phyloP scores from a whole-genome alignment of 2,797 vertebrate genomes.

The Rhinella marina region DNA sequence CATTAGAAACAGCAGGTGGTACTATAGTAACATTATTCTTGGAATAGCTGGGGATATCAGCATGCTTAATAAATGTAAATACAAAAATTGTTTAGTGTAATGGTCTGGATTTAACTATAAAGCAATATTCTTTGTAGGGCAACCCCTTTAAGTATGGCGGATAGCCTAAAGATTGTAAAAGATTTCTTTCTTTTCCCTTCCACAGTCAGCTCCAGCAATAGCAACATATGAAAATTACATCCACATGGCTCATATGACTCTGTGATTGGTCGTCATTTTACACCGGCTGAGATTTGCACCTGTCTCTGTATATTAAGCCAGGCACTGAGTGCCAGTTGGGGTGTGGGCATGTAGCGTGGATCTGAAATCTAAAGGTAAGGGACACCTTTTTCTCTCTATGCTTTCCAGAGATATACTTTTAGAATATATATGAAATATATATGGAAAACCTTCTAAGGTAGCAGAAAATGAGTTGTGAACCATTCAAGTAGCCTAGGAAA shows the following conservation, averaged over 20 bases:
- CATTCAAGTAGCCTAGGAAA: background rate
- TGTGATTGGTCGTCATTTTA: constrained; percentile 53
- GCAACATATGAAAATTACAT: constrained; percentile 41
- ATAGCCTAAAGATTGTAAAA: background rate
- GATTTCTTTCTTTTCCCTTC: background rate
- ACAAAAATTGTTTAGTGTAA: no score
- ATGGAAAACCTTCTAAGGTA: background rate
- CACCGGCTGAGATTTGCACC: constrained; percentile 43
- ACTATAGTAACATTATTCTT: no score
- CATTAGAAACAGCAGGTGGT: no score
- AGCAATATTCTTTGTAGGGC: no score
- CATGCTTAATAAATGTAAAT: no score
- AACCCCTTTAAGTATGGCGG: background rate
- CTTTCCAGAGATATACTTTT: background rate
- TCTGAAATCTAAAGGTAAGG: constrained; percentile 49
- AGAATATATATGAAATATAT: background rate
- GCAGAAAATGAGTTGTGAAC: background rate
- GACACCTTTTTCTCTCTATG: background rate
- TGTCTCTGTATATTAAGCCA: constrained; percentile 55
- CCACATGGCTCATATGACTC: constrained; percentile 48
- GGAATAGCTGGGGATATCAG: no score
- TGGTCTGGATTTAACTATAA: no score
- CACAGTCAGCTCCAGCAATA: constrained; percentile 16
- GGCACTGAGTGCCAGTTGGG: constrained; percentile 4
- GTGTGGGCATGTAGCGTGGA: constrained; percentile 27